phyloP scores from a whole-genome alignment of 2,888 invertebrate species.

The Smittia sp. region DNA sequence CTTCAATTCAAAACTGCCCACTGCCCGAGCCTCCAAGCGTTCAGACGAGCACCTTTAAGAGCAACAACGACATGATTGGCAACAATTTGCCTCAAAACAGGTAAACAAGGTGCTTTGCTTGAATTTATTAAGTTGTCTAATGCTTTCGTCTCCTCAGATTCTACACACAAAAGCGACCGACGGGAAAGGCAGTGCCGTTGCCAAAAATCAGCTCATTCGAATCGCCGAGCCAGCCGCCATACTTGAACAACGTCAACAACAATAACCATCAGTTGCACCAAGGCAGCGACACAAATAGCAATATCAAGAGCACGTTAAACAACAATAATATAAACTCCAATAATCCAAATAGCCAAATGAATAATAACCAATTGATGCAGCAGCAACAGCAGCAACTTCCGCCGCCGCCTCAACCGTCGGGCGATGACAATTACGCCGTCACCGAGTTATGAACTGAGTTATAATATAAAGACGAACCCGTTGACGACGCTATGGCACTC shows the following conservation, averaged over 20 bases:
- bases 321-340: slow-evolving; percentile 29
- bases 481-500: slow-evolving; percentile 21
- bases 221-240: slow-evolving; percentile 3
- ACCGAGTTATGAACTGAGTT: slow-evolving; percentile 51
- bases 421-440: slow-evolving; percentile 51
- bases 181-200: slow-evolving; percentile 54
- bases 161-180: slow-evolving; percentile 45
- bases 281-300: slow-evolving; percentile 40
- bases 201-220: slow-evolving; percentile 49
- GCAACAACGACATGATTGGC: not conserved
- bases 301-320: slow-evolving; percentile 38
- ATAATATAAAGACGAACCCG: not conserved
- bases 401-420: slow-evolving; percentile 43
- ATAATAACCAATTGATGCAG: slow-evolving; percentile 21
- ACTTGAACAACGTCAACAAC: slow-evolving; percentile 6
- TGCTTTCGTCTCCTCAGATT: slow-evolving; percentile 18
- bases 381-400: slow-evolving; percentile 43
- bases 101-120: not conserved
- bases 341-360: slow-evolving; percentile 37
- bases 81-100: slow-evolving; percentile 36
- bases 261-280: slow-evolving; percentile 17
- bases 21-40: slow-evolving; percentile 51
- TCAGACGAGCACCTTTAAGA: slow-evolving; percentile 23
- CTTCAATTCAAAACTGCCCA: slow-evolving; percentile 54
- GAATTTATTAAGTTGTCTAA: not conserved